A percentile compares a stretch with the other conserved stretches of the same genome.
phyloP scores from a whole-genome alignment of 2,113 vertebrate species.

The Anarrhichthys ocellatus region DNA sequence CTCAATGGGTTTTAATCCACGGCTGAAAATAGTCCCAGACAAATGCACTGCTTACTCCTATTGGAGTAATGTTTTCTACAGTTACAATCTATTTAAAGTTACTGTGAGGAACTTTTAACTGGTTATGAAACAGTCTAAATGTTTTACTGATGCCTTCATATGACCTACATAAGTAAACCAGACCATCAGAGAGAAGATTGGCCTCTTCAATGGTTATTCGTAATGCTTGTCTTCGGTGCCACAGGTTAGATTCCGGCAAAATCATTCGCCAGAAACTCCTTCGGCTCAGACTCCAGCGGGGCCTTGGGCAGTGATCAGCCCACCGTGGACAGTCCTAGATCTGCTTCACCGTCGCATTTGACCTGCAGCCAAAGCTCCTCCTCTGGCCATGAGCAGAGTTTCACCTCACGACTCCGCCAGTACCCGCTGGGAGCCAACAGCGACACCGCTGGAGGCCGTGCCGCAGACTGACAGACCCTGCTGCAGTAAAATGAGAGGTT shows the following conservation, averaged over 20 bases:
- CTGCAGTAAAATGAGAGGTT: neutral
- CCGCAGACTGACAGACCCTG: neutral
- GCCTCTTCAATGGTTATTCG: neutral
- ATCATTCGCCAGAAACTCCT: neutral
- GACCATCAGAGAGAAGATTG: neutral
- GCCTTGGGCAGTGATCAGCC: too few relatives aligned
- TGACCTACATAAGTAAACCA: neutral
- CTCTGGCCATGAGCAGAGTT: too few relatives aligned
- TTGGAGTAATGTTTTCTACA: neutral
- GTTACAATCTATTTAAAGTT: neutral
- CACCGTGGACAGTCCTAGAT: too few relatives aligned
- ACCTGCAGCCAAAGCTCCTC: too few relatives aligned
- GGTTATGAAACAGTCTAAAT: neutral
- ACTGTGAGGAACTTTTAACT: too few relatives aligned
- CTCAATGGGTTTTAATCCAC: neutral
- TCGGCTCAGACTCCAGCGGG: too few relatives aligned
- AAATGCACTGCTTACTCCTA: neutral
- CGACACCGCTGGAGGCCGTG: too few relatives aligned
- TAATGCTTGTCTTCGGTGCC: neutral
- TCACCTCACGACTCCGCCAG: too few relatives aligned
- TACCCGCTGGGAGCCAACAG: too few relatives aligned
- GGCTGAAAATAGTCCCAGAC: neutral
- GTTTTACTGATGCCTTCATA: neutral
- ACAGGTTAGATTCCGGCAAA: neutral
- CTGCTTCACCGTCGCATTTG: too few relatives aligned